These are phyloP conservation scores for Nomia melanderi DNA, from an alignment of 1,140 invertebrate genomes.

Conservation along the genomic window DNA sequence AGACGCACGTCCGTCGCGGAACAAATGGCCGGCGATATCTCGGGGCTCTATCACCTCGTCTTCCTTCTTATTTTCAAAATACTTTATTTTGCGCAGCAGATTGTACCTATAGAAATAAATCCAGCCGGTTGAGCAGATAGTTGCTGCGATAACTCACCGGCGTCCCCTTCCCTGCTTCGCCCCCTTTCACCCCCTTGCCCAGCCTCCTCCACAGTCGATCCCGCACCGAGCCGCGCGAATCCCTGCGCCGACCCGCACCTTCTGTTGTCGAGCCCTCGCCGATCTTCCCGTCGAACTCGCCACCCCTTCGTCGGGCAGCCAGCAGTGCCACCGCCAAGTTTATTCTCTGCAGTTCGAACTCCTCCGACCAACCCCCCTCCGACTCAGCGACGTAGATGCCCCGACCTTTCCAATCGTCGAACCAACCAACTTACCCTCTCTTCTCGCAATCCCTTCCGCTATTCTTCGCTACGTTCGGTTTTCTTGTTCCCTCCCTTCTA, in stretches of 20 bases:
- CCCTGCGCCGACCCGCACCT: slow-evolving; percentile 2
- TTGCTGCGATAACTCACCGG: slow-evolving; percentile 72
- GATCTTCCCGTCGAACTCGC: slow-evolving; percentile 19
- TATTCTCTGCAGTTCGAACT: slow-evolving; percentile 69
- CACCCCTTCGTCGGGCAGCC: slow-evolving; percentile 25
- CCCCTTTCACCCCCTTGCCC: slow-evolving; percentile 24
- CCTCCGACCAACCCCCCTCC: slow-evolving; percentile 12
- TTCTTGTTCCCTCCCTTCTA: slow-evolving; percentile 61
- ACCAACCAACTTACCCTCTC: slow-evolving; percentile 43
- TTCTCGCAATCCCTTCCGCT: slow-evolving; percentile 3
- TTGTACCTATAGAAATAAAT: slow-evolving; percentile 80
- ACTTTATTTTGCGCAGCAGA: slow-evolving; percentile 77
- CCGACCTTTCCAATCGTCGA: slow-evolving; percentile 56
- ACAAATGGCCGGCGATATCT: slow-evolving; percentile 63
- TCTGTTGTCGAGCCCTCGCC: slow-evolving; percentile 37
- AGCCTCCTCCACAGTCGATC: slow-evolving; percentile 31
- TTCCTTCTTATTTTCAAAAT: slow-evolving; percentile 70
- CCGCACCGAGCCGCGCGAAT: background rate
- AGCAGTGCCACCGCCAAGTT: slow-evolving; percentile 47
- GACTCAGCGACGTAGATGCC: slow-evolving; percentile 11
- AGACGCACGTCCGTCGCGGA: slow-evolving; percentile 43
- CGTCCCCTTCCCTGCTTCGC: slow-evolving; percentile 23
- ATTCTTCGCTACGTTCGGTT: slow-evolving; percentile 50
- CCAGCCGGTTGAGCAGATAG: slow-evolving; percentile 75
- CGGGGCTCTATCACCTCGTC: slow-evolving; percentile 49